phyloP scores from a whole-genome alignment of 2,888 invertebrate species.

The Nomada hirtipes region DNA sequence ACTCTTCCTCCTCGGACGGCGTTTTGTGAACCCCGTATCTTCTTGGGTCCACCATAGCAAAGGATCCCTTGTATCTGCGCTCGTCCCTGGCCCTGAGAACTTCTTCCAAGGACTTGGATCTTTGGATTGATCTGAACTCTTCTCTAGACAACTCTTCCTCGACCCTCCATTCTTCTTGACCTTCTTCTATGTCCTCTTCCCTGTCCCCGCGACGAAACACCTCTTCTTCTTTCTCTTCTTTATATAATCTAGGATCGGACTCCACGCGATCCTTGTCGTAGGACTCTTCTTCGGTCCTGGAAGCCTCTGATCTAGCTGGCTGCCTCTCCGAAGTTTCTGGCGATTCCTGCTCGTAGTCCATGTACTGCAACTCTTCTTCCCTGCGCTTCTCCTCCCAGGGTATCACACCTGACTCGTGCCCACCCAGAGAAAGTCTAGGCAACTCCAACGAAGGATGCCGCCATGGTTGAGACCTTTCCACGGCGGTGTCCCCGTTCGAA shows the following conservation, averaged over 20 bases:
- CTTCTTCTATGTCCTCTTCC: conserved; percentile 37
- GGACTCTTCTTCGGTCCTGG: conserved; percentile 65
- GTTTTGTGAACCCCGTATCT: conserved; percentile 44
- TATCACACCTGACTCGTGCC: conserved; percentile 59
- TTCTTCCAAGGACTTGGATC: conserved; percentile 59
- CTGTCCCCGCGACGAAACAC: background rate
- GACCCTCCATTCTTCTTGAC: conserved; percentile 39
- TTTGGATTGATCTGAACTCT: conserved; percentile 52
- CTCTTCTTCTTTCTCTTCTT: conserved; percentile 5
- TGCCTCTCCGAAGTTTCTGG: conserved; percentile 59
- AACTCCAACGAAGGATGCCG: conserved; percentile 80
- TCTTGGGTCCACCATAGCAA: conserved; percentile 77
- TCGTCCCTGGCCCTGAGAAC: conserved; percentile 59
- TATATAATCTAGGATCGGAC: conserved; percentile 75
- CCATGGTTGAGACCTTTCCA: conserved; percentile 79
- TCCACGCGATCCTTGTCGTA: conserved; percentile 64
- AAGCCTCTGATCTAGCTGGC: conserved; percentile 45
- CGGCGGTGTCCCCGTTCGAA: conserved; percentile 58
- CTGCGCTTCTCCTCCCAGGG: conserved; percentile 72
- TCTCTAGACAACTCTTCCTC: conserved; percentile 53
- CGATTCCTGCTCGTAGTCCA: conserved; percentile 73
- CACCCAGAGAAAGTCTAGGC: conserved; percentile 77
- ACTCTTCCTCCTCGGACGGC: conserved; percentile 54
- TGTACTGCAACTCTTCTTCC: conserved; percentile 69
- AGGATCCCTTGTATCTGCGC: conserved; percentile 55